Evolutionary conservation across 2,888 invertebrate genomes (phyloP), one percentile per base, ranked within the genome.

Genomic region (Tenthredo mesomela): DNA sequence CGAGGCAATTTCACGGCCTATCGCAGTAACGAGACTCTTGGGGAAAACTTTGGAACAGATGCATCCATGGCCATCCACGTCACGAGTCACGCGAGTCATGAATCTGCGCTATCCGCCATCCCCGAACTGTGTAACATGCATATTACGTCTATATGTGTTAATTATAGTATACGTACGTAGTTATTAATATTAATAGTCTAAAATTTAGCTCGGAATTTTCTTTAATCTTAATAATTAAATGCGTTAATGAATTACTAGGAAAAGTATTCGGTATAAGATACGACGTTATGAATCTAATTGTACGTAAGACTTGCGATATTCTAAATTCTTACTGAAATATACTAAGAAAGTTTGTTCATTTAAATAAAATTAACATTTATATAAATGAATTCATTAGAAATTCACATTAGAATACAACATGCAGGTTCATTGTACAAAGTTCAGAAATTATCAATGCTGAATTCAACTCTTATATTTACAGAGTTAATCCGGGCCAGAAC

Each of bases 1-100:
- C 67, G 67, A 70, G 82, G 67, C 82, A 82, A 82, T 82, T 82
- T 82, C 82, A 82, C 82, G 82, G 82, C 82, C 67, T 82, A 82
- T 82, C 82, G 82, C 47, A 37, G 82, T 65, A 82, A 82, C 82
- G 82, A 82, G 21, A 70, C 82, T 67, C 82, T 29, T 47, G 82
- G 82, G 82, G 70, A 70, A 82, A 50, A 65, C 47, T 70, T 65
- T 37, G 65, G 21, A 43, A 18, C 82, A 25, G 67, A 61, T 50
- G 82, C 67, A 70, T 65, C 67, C 21, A 25, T 25, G 40, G 21
- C 58, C 61, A 12, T 21, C 58, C 61, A 12, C 40, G 61, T 80
- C 77, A 77, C 77, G 50, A 77, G 54, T 77, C 54, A 77, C 12
- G 9, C 77, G 50, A 77, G n/a, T 77, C 80, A 80, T 21, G 40